Evolutionary conservation across 1,140 invertebrate species (phyloP), one percentile per base, ranked within the genome.

Genomic region (Drosophila tsacasi): DNA sequence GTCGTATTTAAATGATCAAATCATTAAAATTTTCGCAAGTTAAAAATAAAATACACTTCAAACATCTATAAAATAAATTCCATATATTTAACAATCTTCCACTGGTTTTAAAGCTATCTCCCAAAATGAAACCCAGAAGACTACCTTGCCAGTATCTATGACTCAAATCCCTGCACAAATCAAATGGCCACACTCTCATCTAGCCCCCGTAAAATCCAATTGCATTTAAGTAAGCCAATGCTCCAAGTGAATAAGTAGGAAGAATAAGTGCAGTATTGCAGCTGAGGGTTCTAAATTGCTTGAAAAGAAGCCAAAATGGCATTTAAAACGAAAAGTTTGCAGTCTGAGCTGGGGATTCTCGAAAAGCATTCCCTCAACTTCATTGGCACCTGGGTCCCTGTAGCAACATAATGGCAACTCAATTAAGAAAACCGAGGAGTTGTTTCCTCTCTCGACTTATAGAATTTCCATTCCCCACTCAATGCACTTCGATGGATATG

Each of bases 361-460:
- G n/a, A 61, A 57, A 23, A 44, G 37, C 44, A 63, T 61, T 49
- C 62, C 54, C 46, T 57, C 44, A 76, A 65, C 39, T 63, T 59
- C 37, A 65, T 47, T 49, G 73, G 60, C 61, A 78, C 44, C 61
- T 71, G 58, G 58, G 54, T 69, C 71, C 71, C 71, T 23, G 32
- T 54, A 67, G 55, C 65, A 78, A 78, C 74, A 77, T 78, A 87
- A 87, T 86, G 76, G 76, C 83, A 86, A 86, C 83, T 87, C 84
- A 87, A 87, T 87, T 87, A 87, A 87, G 80, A 84, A 83, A 86
- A 83, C 83, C 78, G 76, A 68, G 76, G 74, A 82, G 83, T 55
- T 62, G 59, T 77, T 87, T 80, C 76, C 83, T 77, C 66, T 66
- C 55, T 55, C 59, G 37, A 66, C 68, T 78, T 66, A 10, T 42